Evolutionary conservation across 2,113 vertebrate species (phyloP).

Genomic region (Cheilinus undulatus): DNA sequence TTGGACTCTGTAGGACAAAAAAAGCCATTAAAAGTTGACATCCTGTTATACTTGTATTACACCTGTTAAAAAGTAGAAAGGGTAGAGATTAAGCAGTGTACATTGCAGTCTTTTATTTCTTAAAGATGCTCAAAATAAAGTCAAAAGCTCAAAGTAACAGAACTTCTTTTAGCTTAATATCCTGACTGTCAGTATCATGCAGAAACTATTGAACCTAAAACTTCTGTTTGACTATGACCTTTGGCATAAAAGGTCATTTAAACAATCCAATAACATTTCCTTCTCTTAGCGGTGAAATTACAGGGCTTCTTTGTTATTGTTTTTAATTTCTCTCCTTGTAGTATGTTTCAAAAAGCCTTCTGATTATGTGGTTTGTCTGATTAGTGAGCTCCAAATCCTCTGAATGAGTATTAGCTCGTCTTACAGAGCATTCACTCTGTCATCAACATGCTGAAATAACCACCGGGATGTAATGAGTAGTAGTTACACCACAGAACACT

Average conservation of each 20-base stretch:
- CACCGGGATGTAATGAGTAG: slow-evolving; percentile 13
- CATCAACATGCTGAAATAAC: slow-evolving; percentile 16
- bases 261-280: neutral
- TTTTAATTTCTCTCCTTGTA: neutral
- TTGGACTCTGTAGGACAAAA: too few species aligned
- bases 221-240: neutral
- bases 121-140: too few species aligned
- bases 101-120: too few species aligned
- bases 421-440: slow-evolving; percentile 4
- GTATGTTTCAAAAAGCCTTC: neutral
- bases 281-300: neutral
- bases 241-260: neutral
- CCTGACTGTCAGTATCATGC: neutral
- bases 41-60: too few species aligned
- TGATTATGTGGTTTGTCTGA: slow-evolving; percentile 12
- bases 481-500: slow-evolving; percentile 12
- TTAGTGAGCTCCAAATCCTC: neutral
- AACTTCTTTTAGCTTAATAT: slow-evolving; percentile 1
- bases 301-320: neutral
- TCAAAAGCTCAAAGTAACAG: neutral
- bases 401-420: neutral
- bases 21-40: too few species aligned
- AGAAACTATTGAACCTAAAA: neutral
- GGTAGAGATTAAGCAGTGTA: too few species aligned
- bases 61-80: too few species aligned